Conservation (phyloP, 2,888 invertebrate species). For the Leucophenga montana region DNA sequence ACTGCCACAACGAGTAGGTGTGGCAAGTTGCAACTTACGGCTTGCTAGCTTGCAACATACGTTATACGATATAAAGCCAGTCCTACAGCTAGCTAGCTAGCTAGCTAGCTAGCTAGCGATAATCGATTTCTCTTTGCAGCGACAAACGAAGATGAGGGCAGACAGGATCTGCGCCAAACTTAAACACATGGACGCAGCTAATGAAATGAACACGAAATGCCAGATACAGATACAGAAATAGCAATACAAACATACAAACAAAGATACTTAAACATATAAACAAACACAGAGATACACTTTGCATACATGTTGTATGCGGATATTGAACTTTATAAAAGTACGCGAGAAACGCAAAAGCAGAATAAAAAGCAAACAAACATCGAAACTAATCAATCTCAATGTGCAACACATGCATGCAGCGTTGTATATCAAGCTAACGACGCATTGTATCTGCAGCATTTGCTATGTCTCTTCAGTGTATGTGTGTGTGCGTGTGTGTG, state of each 20-base stretch:
- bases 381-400: conserved; percentile 14
- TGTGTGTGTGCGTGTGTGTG: background rate
- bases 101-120: conserved; percentile 4
- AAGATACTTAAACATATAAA: background rate
- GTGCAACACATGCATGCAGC: background rate
- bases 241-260: background rate
- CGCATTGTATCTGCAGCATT: conserved; percentile 13
- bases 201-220: conserved; percentile 7
- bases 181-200: background rate
- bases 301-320: conserved; percentile 7
- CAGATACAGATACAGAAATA: no score
- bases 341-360: background rate
- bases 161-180: conserved; percentile 22
- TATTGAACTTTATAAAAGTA: conserved; percentile 7
- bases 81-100: no score
- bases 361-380: conserved; percentile 2
- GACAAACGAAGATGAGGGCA: background rate
- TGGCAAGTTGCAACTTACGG: conserved; percentile 13
- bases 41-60: conserved; percentile 13
- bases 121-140: conserved; percentile 6
- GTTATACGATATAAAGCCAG: background rate
- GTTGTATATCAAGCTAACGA: no score
- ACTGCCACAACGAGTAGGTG: conserved; percentile 10
- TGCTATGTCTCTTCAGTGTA: no score
- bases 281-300: background rate